Evolutionary conservation across 1,140 invertebrate species (phyloP).

Genomic region (Asobara japonica): DNA sequence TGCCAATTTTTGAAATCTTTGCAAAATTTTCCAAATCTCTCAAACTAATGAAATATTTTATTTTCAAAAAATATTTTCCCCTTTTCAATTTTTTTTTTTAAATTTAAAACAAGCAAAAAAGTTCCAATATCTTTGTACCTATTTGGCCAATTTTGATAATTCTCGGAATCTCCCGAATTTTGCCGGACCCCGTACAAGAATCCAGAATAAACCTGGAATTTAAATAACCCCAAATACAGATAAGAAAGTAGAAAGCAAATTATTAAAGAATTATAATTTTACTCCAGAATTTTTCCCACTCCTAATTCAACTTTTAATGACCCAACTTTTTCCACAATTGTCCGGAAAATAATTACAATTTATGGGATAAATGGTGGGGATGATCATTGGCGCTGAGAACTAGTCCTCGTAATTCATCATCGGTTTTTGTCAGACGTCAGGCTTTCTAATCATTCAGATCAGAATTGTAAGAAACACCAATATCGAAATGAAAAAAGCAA

Average conservation of each 20-base stretch:
- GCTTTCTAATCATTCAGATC: conserved; percentile 36
- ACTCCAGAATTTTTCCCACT: background rate
- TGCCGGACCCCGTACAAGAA: no score
- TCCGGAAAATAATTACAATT: background rate
- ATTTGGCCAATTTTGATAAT: no score
- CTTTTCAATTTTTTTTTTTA: no score
- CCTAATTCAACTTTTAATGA: background rate
- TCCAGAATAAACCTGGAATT: background rate
- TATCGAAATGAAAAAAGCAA: background rate
- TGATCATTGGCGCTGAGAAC: background rate
- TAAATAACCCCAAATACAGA: background rate
- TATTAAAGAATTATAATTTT: background rate
- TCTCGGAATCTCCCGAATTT: no score
- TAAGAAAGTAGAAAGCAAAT: background rate
- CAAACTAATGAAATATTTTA: background rate
- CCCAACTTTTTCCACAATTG: background rate
- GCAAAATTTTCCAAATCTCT: no score
- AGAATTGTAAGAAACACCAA: background rate
- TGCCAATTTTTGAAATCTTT: no score
- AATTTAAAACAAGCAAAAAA: no score
- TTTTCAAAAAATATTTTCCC: no score
- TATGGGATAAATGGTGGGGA: background rate
- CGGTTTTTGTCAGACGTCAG: conserved; percentile 26
- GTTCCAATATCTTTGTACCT: no score
- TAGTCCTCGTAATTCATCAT: background rate